Base-by-base conservation (phyloP, 2,888 invertebrate species). In the Cepaea hortensis region DNA sequence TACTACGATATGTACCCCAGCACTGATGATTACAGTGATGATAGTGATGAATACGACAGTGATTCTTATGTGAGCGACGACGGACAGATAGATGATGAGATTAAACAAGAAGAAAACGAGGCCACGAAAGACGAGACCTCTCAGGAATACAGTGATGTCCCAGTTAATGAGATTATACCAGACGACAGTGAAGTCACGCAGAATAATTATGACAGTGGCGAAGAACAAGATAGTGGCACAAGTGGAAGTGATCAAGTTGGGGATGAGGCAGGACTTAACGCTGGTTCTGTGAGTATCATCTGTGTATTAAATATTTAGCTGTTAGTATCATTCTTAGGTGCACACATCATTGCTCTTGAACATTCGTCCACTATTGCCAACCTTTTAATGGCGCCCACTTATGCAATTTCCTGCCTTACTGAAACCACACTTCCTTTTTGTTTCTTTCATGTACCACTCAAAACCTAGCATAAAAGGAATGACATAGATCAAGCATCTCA, bases 1-100 rank as follows among this genome's bases (percentile, higher is more conserved):
- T 73, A 84, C 46, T 84, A 75, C 62, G 55, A 62, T 23, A 48
- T 70, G 3, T 7, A 55, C 9, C 15, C 13, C 11, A 61, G 4
- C 61, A 13, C 61, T 23, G 20, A 61, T 11, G 61, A 55, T 23
- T 61, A n/a, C n/a, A 48, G 23, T n/a, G 62, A 80, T 6, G 35
- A 83, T 20, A 68, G 77, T n/a, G 62, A 84, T 61, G 77, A 77
- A 55, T 50, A n/a, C n/a, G n/a, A n/a, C 5, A n/a, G 61, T n/a
- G 77, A 61, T n/a, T 7, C 18, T 3, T 20, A 65, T 35, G 77
- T 68, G 50, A 65, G 76, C 15, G 62, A 48, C 1, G 4, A 46
- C 0, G 62, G 35, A 3, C 65, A 62, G 62, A 9, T 61, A 18
- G 75, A n/a, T 1, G 83, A 35, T 72, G 83, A 75, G 23, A 23